Evolutionary conservation across 2,797 vertebrate species (phyloP).

Genomic region (Yasuhikotakia modesta): DNA sequence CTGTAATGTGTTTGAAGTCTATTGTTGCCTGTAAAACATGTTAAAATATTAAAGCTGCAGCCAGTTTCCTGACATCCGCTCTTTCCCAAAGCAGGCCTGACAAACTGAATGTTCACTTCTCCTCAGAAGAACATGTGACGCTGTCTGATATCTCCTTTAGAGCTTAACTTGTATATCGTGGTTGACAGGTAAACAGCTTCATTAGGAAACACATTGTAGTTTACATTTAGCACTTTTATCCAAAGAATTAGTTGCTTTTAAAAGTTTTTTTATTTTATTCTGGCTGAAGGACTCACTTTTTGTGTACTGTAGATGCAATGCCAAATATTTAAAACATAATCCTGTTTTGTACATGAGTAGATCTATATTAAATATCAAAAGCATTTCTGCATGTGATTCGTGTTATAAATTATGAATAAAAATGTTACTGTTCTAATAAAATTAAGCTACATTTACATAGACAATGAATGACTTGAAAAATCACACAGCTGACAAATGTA

Average conservation of each 20-base stretch:
- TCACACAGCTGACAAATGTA: not conserved
- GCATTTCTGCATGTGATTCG: conserved; percentile 37
- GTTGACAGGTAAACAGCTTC: conserved; percentile 15
- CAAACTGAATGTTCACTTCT: not conserved
- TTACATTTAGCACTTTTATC: not conserved
- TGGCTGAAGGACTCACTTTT: conserved; percentile 12
- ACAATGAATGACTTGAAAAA: not conserved
- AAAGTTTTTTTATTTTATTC: not conserved
- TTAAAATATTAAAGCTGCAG: no score
- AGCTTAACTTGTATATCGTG: conserved; percentile 7
- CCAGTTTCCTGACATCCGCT: not conserved
- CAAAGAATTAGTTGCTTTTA: not conserved
- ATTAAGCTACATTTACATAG: not conserved
- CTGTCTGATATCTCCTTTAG: not conserved
- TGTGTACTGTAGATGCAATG: conserved; percentile 15
- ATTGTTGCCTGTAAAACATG: no score
- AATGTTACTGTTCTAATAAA: conserved; percentile 30
- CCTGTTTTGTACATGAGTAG: conserved; percentile 1
- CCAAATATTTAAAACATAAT: not conserved
- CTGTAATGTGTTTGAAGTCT: no score
- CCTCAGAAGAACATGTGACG: not conserved
- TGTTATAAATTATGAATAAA: conserved; percentile 39
- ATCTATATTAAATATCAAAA: conserved; percentile 27
- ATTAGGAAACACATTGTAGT: not conserved
- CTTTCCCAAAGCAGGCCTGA: conserved; percentile 14